Base-by-base conservation (phyloP, 2,797 vertebrate genomes). In the Manis javanica region DNA sequence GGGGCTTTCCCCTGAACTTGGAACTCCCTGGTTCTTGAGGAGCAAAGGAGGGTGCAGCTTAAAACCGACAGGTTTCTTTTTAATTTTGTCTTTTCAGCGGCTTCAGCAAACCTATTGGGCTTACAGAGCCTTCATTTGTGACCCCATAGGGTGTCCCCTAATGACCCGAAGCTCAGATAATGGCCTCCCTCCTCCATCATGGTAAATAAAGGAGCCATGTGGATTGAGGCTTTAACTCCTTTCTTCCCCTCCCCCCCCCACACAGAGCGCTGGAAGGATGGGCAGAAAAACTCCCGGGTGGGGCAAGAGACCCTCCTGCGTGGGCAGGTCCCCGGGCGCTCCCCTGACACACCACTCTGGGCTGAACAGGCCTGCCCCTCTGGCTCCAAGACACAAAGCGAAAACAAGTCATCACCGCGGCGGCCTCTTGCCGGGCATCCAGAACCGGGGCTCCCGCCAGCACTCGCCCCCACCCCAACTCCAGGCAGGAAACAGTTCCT, bases 161-260 rank as follows among this genome's bases (percentile, higher is more conserved):
- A 64, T 90, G 49, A 89, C 95, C 88, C 95, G 11, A 42, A 75
- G 71, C 93, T 83, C 91, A 29, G 71, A 71, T 26, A 92, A 96
- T 78, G 81, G 96, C 88, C 96, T 95, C 84, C 87, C 87, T 92
- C 95, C 90, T 96, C 61, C 89, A 55, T 84, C 81, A 3, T 75
- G 86, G 96, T 98, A 98, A 98, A 98, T 98, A 98, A 95, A 92
- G 87, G 57, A 91, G 78, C 95, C 97, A 96, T 96, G 97, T 96
- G 97, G 57, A 61, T 34, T 72, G 74, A 51, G 72, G 86, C 37
- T 61, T 98, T 96, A 97, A 97, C 93, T 79, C 95, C 34, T 97
- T 89, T 87, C 95, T 88, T 31, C 63, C 94, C 87, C 49, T 63
- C 29, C n/a, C 31, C n/a, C 31, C 49, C 55, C 3, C 29, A 42